Conservation (phyloP, 2,797 vertebrate species). For the Discoglossus pictus region DNA sequence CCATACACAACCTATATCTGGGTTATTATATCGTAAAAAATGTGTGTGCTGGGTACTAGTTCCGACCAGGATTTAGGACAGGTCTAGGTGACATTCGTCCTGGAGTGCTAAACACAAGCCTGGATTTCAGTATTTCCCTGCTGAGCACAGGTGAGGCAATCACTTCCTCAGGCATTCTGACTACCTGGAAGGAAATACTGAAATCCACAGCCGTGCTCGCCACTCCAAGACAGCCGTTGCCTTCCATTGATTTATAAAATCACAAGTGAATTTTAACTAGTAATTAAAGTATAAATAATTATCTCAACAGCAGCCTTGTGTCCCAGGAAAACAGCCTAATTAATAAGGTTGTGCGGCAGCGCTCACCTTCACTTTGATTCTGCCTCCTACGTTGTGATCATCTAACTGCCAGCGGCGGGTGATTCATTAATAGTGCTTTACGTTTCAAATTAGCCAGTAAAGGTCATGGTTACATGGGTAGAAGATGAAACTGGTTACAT, state of each 20-base stretch:
- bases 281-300: conserved; percentile 44
- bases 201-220: too few species aligned
- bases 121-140: conserved; percentile 4
- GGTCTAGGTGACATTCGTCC: too few species aligned
- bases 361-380: conserved; percentile 15
- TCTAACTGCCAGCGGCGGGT: conserved; percentile 38
- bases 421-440: conserved; percentile 41
- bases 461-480: conserved; percentile 35
- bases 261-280: conserved; percentile 8
- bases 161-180: too few species aligned
- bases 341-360: conserved; percentile 16
- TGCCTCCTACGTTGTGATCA: conserved; percentile 31
- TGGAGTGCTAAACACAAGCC: too few species aligned
- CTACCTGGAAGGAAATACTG: too few species aligned
- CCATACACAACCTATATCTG: too few species aligned
- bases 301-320: conserved; percentile 22
- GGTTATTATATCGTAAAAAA: too few species aligned
- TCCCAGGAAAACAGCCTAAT: conserved; percentile 37
- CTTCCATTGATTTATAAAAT: neutral
- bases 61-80: too few species aligned
- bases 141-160: too few species aligned
- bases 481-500: conserved; percentile 38
- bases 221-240: neutral
- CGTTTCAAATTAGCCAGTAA: conserved; percentile 38
- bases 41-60: too few species aligned